Conservation (phyloP, 2,888 invertebrate genomes). For the Craniophora ligustri region DNA sequence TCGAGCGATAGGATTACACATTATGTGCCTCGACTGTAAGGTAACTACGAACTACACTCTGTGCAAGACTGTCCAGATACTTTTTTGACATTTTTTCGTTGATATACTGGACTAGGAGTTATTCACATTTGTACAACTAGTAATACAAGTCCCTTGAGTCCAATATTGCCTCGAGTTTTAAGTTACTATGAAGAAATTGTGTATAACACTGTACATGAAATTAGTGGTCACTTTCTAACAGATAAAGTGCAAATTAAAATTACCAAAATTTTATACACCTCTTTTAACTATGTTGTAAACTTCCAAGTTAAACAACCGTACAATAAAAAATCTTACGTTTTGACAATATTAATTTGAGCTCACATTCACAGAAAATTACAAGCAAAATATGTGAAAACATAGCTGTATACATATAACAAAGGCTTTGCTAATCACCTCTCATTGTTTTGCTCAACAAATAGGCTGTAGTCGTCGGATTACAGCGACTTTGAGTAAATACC, state of each 20-base stretch:
- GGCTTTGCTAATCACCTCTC: conserved; percentile 46
- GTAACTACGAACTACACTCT: neutral
- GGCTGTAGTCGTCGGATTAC: conserved; percentile 35
- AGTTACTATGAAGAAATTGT: no score
- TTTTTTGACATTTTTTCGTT: neutral
- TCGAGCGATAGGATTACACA: conserved; percentile 61
- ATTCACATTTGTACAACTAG: neutral
- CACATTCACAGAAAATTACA: conserved; percentile 46
- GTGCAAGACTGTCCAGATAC: conserved; percentile 16
- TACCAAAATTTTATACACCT: no score
- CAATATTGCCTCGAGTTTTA: neutral
- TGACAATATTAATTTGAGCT: conserved; percentile 39
- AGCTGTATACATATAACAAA: conserved; percentile 34
- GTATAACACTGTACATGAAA: no score
- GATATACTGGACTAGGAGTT: neutral
- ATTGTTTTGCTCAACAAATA: conserved; percentile 44
- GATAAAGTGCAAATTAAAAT: no score
- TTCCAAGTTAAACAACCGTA: conserved; percentile 17
- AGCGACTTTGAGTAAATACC: conserved; percentile 20
- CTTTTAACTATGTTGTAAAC: no score
- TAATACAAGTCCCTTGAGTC: neutral
- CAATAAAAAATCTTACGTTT: conserved; percentile 8
- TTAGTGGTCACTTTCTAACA: no score
- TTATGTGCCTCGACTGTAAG: conserved; percentile 42
- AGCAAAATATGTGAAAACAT: conserved; percentile 53